Base-by-base conservation (phyloP, 2,888 invertebrate genomes). In the Hemaris fuciformis region DNA sequence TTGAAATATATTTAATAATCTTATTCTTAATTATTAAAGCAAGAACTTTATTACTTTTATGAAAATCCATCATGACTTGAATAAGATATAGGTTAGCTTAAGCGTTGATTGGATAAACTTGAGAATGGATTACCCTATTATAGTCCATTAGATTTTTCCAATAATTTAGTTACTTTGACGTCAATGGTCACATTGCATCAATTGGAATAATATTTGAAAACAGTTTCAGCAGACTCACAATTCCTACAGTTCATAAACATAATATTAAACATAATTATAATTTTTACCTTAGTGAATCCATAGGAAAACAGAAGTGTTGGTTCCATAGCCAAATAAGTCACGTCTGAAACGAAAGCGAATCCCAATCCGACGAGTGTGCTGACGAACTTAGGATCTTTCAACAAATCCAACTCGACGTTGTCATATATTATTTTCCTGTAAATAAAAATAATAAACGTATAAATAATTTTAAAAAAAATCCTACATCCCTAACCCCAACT, bases 261-360 rank as follows among this genome's bases (percentile, higher is more conserved):
- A 25, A 25, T 22, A 27, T 58, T 60, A 15, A 22, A 27, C 61
- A 42, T 56, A 15, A 7, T 59, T 57, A 25, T 43, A 25, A 41
- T n/a, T 42, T 15, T 69, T 70, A 91, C 87, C 77, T 93, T 87
- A 6, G 87, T 83, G 74, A 94, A 95, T 64, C 94, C 94, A 61
- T 91, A 86, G 1, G 94, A 93, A 61, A 92, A 91, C 63, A 95
- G 85, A 65, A 95, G 85, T 83, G 95, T 85, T 0, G 95, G 95
- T 68, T 95, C 91, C 76, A 95, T 89, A 0, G 94, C 93, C 31
- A 94, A 80, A 68, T 95, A 95, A 0, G 94, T 94, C 18, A 94
- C 93, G 72, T 95, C 95, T 1, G 95, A 93, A 0, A 94, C 94
- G 64, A 94, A 93, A 0, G 94, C 93, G 57, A 95, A 93, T 2